Percentiles rank a stretch among this genome's conserved stretches.
Conservation (phyloP, 2,113 vertebrate genomes). For the Galemys pyrenaicus region DNA sequence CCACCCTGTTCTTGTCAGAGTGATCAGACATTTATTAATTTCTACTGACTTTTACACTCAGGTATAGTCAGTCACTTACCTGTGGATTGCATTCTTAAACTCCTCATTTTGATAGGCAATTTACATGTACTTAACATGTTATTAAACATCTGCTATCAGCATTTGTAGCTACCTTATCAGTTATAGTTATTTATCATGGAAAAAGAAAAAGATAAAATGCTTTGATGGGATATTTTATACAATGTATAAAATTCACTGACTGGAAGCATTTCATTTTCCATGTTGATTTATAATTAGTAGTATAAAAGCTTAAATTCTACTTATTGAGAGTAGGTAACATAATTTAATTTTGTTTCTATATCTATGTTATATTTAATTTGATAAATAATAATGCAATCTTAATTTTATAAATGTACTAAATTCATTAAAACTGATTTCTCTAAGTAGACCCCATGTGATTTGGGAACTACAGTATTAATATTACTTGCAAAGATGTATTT, state of each 20-base stretch:
- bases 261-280: background rate
- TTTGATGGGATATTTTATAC: background rate
- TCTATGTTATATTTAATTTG: no score
- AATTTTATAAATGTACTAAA: background rate
- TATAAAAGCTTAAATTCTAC: background rate
- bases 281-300: background rate
- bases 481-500: background rate
- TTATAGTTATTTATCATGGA: background rate
- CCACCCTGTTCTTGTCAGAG: background rate
- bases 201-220: background rate
- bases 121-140: background rate
- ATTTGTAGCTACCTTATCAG: background rate
- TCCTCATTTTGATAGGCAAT: background rate
- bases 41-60: background rate
- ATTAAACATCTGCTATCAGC: background rate
- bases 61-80: background rate
- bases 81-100: background rate
- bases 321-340: background rate
- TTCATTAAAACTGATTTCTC: background rate
- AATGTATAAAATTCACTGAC: background rate
- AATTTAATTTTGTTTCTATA: no score
- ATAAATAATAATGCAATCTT: background rate
- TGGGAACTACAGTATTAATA: background rate
- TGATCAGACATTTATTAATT: background rate
- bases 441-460: background rate